Percentiles rank a stretch among this genome's conserved stretches.
Conservation (phyloP, 2,797 vertebrate genomes). For the Sciaenops ocellatus region DNA sequence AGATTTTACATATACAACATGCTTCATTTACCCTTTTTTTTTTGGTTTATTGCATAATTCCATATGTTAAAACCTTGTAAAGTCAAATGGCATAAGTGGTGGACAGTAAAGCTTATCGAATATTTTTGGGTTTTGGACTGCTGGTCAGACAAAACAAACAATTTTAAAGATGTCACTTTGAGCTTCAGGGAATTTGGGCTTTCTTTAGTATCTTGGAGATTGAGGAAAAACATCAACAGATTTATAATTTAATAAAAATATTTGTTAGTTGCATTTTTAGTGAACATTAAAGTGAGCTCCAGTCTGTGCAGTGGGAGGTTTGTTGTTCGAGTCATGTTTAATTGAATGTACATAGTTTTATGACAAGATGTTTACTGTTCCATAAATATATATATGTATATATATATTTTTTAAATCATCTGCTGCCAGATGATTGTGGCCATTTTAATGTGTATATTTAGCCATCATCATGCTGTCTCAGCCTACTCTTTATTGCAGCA, state of each 20-base stretch:
- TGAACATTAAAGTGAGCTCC: not conserved
- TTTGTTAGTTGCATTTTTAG: not conserved
- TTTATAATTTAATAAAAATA: not conserved
- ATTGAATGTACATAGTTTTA: conserved; percentile 6
- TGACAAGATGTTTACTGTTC: not conserved
- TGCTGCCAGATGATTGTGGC: conserved; percentile 51
- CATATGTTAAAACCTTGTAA: not conserved
- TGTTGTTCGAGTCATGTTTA: not conserved
- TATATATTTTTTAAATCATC: conserved; percentile 33
- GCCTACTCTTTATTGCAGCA: conserved; percentile 58
- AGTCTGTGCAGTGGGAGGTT: not conserved
- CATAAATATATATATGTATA: no score
- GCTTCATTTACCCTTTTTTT: no score
- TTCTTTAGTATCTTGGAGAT: not conserved
- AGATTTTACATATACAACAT: no score
- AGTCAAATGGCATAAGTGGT: conserved; percentile 12
- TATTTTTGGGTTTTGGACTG: not conserved
- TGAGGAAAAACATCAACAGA: not conserved
- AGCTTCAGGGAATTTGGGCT: not conserved
- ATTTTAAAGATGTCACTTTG: conserved; percentile 1
- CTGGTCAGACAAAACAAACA: not conserved
- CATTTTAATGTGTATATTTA: conserved; percentile 54
- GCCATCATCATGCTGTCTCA: conserved; percentile 54
- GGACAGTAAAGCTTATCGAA: not conserved
- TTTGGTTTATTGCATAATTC: no score